Base-by-base conservation (phyloP, 2,797 vertebrate genomes). In the Meriones psammophilus region DNA sequence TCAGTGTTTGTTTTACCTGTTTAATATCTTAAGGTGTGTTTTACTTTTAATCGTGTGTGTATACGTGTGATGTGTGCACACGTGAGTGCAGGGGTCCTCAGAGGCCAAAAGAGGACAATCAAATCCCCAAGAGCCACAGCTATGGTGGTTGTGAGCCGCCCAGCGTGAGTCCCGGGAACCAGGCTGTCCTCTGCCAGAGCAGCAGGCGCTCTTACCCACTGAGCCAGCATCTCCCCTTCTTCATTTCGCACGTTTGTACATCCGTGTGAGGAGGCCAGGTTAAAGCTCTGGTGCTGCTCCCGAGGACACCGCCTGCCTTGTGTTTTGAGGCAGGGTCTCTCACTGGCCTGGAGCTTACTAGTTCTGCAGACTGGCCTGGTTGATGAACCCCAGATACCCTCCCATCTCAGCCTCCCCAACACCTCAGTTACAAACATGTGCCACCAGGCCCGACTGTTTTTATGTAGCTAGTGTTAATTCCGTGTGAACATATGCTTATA, bases 1-100 rank as follows among this genome's bases (percentile, higher is more conserved):
- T 14, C 50, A 39, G 3, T 50, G 66, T 92, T 77, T 91, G 18
- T 88, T 88, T 92, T 86, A 88, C 77, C 89, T 85, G 71, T 26
- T 64, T 20, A 58, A 39, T 73, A 58, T 39, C 36, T 73, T 58
- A 71, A 73, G 8, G 24, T 58, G 0, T 39, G 22, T 36, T 26
- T 71, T 36, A 69, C n/a, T 54, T 69, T 86, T 87, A 36, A 50
- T n/a, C 24, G 3, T n/a, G 22, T 73, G n/a, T 73, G 6, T 39
- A 5, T 26, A 42, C 6, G 42, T 42, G 6, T 42, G 42, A 42
- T 42, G 42, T 6, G 42, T 3, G 14, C 4, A 14, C 15, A 36
- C 17, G 4, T 87, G 50, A 58, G 85, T 39, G 14, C 5, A 58
- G 46, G 22, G 58, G 24, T 8, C 50, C 24, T 39, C 4, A 22